phyloP scores from a whole-genome alignment of 2,797 vertebrate species.

The Clamator glandarius region DNA sequence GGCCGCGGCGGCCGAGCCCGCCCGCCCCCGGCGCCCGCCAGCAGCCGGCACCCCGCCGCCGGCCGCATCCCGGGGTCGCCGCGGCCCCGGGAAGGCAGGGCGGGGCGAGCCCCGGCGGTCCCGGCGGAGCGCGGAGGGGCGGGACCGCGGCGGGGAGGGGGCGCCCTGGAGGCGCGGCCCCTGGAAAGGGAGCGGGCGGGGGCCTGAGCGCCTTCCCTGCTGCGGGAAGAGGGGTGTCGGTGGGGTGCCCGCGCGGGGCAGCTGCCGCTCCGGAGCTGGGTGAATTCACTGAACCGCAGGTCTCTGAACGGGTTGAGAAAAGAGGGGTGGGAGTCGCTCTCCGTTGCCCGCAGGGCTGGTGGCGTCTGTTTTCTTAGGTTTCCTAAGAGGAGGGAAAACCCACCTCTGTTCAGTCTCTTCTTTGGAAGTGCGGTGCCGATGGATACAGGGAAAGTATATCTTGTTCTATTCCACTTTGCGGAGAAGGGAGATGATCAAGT shows the following conservation, averaged over 20 bases:
- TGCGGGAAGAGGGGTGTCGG: not conserved
- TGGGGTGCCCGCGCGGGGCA: accelerated
- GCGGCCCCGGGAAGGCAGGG: not conserved
- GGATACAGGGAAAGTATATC: not conserved
- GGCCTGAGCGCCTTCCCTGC: accelerated
- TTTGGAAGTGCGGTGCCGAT: not conserved
- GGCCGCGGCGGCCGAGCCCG: not conserved
- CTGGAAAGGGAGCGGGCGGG: too few relatives aligned
- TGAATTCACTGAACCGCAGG: not conserved
- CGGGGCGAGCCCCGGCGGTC: not conserved
- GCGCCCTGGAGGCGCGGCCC: not conserved
- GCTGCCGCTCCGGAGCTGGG: accelerated
- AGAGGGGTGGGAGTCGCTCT: not conserved
- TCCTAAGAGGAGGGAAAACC: accelerated
- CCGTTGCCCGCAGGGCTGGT: not conserved
- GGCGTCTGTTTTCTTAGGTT: not conserved
- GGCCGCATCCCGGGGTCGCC: constrained; percentile 32
- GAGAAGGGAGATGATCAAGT: not conserved
- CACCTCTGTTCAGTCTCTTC: not conserved
- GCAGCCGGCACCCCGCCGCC: not conserved
- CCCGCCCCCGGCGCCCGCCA: constrained; percentile 4
- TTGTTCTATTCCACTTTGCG: not conserved
- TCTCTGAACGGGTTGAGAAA: accelerated
- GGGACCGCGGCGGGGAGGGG: not conserved
- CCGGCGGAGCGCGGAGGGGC: not conserved